Evolutionary conservation across 2,888 invertebrate species (phyloP).

Genomic region (Leptopilina drosophilae): DNA sequence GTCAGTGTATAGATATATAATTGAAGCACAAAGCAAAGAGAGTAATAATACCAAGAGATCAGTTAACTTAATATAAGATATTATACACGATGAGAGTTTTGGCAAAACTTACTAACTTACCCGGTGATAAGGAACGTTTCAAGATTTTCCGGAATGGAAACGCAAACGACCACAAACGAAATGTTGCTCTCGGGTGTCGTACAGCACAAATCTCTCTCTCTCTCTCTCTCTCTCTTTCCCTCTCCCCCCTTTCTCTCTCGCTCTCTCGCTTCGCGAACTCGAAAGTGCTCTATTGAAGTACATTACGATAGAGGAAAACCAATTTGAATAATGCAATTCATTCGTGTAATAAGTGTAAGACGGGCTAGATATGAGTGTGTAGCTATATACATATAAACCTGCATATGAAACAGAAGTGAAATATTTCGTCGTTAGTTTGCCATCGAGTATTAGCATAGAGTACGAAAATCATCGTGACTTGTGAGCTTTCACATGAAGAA

Average conservation of each 20-base stretch:
- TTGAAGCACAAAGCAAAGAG: constrained; percentile 61
- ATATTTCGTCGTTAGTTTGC: constrained; percentile 37
- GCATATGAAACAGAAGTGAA: constrained; percentile 19
- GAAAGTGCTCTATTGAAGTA: constrained; percentile 38
- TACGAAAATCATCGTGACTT: constrained; percentile 38
- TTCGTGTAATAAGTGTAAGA: constrained; percentile 55
- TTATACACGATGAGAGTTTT: constrained; percentile 54
- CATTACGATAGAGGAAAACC: constrained; percentile 51
- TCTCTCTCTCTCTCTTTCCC: constrained; percentile 35
- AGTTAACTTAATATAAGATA: constrained; percentile 67
- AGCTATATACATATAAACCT: constrained; percentile 10
- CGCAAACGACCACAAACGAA: constrained; percentile 43
- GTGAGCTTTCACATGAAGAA: constrained; percentile 30
- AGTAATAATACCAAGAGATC: constrained; percentile 59
- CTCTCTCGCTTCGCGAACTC: constrained; percentile 40
- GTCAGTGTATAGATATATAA: constrained; percentile 44
- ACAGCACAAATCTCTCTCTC: constrained; percentile 41
- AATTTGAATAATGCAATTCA: constrained; percentile 62
- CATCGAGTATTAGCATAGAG: constrained; percentile 31
- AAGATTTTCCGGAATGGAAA: constrained; percentile 40
- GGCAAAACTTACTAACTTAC: constrained; percentile 33
- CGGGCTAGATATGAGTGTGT: constrained; percentile 43
- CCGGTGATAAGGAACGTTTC: constrained; percentile 45
- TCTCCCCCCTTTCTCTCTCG: constrained; percentile 31
- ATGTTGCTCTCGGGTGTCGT: constrained; percentile 36